Base-by-base conservation (phyloP, 1,140 invertebrate genomes). In the Drosophila carrolli region DNA sequence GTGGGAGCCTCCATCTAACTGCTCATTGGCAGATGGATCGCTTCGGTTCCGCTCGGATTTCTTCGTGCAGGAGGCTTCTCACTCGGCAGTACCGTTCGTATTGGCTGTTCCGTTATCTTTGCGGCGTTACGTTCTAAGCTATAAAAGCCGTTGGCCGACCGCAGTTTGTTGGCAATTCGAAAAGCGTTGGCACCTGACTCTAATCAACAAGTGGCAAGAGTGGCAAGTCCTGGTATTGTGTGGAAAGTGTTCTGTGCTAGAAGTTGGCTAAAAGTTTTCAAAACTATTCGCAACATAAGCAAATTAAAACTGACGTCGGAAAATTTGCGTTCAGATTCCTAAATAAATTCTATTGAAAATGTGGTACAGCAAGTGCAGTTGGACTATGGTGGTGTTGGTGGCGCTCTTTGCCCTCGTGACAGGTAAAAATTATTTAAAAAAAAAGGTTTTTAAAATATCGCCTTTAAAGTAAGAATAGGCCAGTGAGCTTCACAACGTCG, bases 161-260 rank as follows among this genome's bases (percentile, higher is more conserved):
- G 44, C 80, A 84, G 53, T 80, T 89, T 81, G 80, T 54, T 89
- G 76, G 53, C 84, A 84, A 88, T 89, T 68, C 76, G 53, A 79
- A 82, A 79, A 88, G 74, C 60, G 68, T 75, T 75, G 66, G 44
- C 60, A 81, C 48, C 63, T 62, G 51, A 61, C 61, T 57, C 68
- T 43, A 55, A 78, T 47, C 48, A 40, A 60, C 54, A 60, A 72
- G 54, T 63, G 41, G 61, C 43, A 16, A 23, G 23, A 46, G 23
- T 54, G 47, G 41, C 38, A 35, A 54, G 46, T 65, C 13, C 35
- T 57, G 27, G 14, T 8, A 35, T 10, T 61, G 23, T 62, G 67
- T 43, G 53, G 23, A 48, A 65, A 75, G 23, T 75, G 44, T 27
- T 38, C 57, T 23, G 32, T n/a, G n/a, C 40, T 41, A 38, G 71